Conservation (phyloP, 1,140 invertebrate genomes). For the Cotesia vestalis region DNA sequence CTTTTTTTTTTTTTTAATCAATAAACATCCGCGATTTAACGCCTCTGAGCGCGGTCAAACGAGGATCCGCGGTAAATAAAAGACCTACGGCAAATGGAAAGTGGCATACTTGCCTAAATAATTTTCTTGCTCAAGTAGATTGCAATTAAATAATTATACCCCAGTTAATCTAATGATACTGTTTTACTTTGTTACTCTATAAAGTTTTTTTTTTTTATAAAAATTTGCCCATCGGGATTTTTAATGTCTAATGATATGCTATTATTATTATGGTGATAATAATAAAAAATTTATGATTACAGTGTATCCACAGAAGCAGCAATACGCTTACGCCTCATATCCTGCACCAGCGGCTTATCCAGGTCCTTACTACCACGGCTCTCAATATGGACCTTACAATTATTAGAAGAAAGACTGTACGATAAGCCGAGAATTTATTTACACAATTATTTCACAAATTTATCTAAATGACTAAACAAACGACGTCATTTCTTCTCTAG, state of each 20-base stretch:
- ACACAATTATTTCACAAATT: too few relatives aligned
- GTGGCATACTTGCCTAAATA: conserved; percentile 57
- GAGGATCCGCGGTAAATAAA: conserved; percentile 28
- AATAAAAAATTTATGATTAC: conserved; percentile 48
- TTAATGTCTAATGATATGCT: background rate
- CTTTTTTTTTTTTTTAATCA: too few relatives aligned
- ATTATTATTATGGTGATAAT: conserved; percentile 2
- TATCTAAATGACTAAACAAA: too few relatives aligned
- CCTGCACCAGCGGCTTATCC: conserved; percentile 84
- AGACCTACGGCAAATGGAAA: conserved; percentile 43
- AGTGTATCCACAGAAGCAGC: conserved; percentile 95
- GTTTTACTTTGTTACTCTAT: too few relatives aligned
- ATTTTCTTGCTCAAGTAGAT: conserved; percentile 23
- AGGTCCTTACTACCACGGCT: conserved; percentile 88
- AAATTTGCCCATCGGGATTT: conserved; percentile 6
- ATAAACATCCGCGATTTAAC: conserved; percentile 7
- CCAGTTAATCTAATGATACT: background rate
- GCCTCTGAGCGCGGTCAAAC: background rate
- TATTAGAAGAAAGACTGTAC: conserved; percentile 69
- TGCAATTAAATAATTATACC: background rate
- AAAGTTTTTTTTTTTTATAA: background rate
- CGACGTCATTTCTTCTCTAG: too few relatives aligned
- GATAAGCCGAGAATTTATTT: conserved; percentile 18
- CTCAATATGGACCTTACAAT: conserved; percentile 92
- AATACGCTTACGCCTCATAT: conserved; percentile 87